These are phyloP conservation scores for Dynastes tityus DNA, from an alignment of 2,888 invertebrate species.

Conservation along the genomic window DNA sequence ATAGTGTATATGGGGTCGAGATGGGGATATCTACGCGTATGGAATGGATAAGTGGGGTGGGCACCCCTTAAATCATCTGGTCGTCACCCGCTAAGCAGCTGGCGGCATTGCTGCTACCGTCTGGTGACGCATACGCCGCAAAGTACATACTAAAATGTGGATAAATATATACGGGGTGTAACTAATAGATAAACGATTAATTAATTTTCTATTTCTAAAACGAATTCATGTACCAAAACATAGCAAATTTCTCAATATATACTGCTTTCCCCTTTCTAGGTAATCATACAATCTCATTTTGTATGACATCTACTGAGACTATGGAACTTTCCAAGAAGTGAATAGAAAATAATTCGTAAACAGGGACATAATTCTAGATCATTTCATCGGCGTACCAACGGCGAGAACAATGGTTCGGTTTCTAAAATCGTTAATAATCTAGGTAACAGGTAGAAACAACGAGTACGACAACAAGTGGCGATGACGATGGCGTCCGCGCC, in stretches of 20 bases:
- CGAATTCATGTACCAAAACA: too few species aligned
- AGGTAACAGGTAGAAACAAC: background rate
- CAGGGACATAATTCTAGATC: too few species aligned
- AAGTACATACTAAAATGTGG: slow-evolving; percentile 6
- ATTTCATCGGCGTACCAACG: too few species aligned
- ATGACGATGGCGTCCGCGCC: too few species aligned
- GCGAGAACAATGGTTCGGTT: too few species aligned
- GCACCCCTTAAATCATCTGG: slow-evolving; percentile 65
- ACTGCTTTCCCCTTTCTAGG: too few species aligned
- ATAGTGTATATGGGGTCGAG: background rate
- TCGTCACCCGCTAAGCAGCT: slow-evolving; percentile 66
- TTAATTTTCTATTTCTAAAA: too few species aligned
- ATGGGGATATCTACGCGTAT: slow-evolving; percentile 20
- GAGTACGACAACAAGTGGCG: background rate
- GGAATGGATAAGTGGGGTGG: slow-evolving; percentile 49
- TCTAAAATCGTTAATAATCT: background rate
- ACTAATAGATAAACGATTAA: background rate
- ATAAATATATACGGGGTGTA: background rate
- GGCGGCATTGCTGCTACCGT: slow-evolving; percentile 57
- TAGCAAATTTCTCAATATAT: too few species aligned
- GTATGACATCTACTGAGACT: too few species aligned
- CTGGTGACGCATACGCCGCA: slow-evolving; percentile 60
- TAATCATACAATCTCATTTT: too few species aligned
- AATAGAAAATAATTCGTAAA: too few species aligned
- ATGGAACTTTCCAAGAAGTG: too few species aligned